Conservation (phyloP, 2,888 invertebrate genomes). For the Globia sparganii region DNA sequence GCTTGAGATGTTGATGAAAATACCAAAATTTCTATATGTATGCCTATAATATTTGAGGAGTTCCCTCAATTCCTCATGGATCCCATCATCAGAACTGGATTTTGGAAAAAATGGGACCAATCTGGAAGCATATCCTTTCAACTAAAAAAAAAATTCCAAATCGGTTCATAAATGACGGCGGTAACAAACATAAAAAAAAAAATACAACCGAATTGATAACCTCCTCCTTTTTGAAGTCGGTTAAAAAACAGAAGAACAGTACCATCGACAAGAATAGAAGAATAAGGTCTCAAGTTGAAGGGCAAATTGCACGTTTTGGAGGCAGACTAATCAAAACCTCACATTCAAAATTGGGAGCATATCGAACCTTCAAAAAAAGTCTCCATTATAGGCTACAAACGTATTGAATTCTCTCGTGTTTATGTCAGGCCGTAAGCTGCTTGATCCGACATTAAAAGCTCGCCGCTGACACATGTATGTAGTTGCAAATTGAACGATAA, state of each 20-base stretch:
- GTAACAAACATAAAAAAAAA: too few relatives aligned
- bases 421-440: slow-evolving; percentile 5
- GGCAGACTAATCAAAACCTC: background rate
- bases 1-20: too few relatives aligned
- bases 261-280: background rate
- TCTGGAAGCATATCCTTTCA: too few relatives aligned
- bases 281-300: background rate
- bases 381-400: background rate
- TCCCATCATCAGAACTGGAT: too few relatives aligned
- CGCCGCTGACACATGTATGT: slow-evolving; percentile 26
- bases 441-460: slow-evolving; percentile 32
- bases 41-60: too few relatives aligned
- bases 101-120: too few relatives aligned
- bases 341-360: background rate
- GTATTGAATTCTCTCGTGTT: background rate
- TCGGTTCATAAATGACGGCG: too few relatives aligned
- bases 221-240: too few relatives aligned
- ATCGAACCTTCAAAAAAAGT: background rate
- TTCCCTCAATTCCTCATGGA: too few relatives aligned
- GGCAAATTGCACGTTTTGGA: background rate
- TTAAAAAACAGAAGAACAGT: background rate
- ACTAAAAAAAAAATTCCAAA: too few relatives aligned
- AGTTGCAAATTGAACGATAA: slow-evolving; percentile 35
- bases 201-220: too few relatives aligned
- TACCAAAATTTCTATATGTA: too few relatives aligned